Base-by-base conservation (phyloP, 2,888 invertebrate species). In the Parascotia fuliginaria region DNA sequence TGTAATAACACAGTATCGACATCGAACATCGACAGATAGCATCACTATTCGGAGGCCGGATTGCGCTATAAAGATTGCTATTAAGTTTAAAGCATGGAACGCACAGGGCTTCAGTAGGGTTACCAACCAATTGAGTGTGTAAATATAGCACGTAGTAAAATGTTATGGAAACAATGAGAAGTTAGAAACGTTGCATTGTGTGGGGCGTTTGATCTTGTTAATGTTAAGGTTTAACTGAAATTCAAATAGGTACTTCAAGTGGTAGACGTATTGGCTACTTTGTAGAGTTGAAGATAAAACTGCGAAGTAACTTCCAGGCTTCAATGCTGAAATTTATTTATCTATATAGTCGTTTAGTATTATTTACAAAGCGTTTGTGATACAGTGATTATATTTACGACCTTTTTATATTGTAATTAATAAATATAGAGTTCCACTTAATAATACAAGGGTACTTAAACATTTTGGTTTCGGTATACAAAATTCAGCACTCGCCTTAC, bases 41-140 rank as follows among this genome's bases (percentile, higher is more conserved):
- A 85, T 84, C 87, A 86, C 90, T 88, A 87, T 73, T 69, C 65
- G 51, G 60, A 68, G 65, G 74, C 71, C 77, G 81, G 83, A 85
- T 84, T 85, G 83, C 81, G 77, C 83, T 85, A 86, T 89, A 89
- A 90, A 90, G 87, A 90, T 91, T 87, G 87, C 88, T 89, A 91
- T 91, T 91, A 91, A 87, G 80, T 86, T 81, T 85, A 85, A 85
- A 85, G 85, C 80, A 76, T 71, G 79, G 78, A 71, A 76, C 79
- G 80, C 76, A 75, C 70, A 65, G 60, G 50, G 55, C 53, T 48
- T 57, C 42, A 12, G 47, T 54, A 67, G 70, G 67, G 68, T 37
- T 68, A 64, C 32, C 45, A 54, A 46, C 40, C 29, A 51, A 47
- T 6, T 58, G 55, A 52, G 32, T 28, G 32, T 43, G 45, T 48